Evolutionary conservation across 2,113 vertebrate genomes (phyloP).

Genomic region (Dinomys branickii): DNA sequence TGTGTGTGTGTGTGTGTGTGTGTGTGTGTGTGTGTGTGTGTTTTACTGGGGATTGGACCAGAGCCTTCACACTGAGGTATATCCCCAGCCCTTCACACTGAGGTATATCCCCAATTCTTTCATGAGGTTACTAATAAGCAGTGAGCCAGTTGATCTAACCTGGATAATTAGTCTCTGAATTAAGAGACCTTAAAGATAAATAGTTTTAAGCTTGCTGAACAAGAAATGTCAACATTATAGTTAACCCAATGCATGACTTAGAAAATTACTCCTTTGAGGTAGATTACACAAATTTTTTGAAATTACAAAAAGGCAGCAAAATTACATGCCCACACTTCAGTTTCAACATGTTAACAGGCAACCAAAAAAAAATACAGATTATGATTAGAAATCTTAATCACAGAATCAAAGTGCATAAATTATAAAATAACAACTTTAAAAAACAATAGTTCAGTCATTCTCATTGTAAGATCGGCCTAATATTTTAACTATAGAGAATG

Average conservation of each 20-base stretch:
- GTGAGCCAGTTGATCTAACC: constrained; percentile 80
- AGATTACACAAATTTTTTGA: constrained; percentile 73
- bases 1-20: neutral
- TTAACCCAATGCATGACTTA: constrained; percentile 61
- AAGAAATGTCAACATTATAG: constrained; percentile 65
- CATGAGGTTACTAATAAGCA: constrained; percentile 73
- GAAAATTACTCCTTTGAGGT: constrained; percentile 77
- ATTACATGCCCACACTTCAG: constrained; percentile 71
- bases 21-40: neutral
- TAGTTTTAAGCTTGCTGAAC: constrained; percentile 58
- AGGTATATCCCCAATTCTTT: constrained; percentile 67
- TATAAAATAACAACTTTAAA: constrained; percentile 74
- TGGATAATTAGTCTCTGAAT: constrained; percentile 72
- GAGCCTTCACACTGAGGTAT: neutral
- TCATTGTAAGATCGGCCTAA: constrained; percentile 54
- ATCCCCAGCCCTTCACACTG: neutral
- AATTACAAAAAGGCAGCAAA: constrained; percentile 74
- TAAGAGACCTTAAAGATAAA: constrained; percentile 66
- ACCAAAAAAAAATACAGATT: constrained; percentile 43
- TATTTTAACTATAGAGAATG: constrained; percentile 47
- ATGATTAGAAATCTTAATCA: constrained; percentile 73
- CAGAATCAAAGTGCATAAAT: constrained; percentile 81
- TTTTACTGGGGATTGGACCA: neutral
- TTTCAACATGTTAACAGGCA: constrained; percentile 66
- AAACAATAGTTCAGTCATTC: constrained; percentile 47